phyloP scores from a whole-genome alignment of 2,888 invertebrate species.

The Epinotia ramella region DNA sequence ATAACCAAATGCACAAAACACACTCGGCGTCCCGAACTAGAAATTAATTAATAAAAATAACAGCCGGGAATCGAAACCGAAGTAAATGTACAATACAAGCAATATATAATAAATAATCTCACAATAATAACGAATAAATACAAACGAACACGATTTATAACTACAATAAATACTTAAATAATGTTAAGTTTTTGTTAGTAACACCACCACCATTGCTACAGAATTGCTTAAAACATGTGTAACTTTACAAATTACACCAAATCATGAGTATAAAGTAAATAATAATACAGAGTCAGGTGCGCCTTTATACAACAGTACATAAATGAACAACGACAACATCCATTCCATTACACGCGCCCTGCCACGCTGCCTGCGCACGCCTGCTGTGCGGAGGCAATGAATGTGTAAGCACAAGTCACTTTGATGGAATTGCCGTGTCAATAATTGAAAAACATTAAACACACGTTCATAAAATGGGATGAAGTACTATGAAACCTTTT shows the following conservation, averaged over 20 bases:
- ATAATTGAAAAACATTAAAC: background rate
- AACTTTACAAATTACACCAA: background rate
- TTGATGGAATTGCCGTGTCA: background rate
- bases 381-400: background rate
- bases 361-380: background rate
- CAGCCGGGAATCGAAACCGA: background rate
- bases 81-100: conserved; percentile 14
- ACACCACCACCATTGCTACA: conserved; percentile 40
- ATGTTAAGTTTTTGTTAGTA: conserved; percentile 38
- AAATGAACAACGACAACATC: background rate
- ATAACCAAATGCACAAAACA: conserved; percentile 32
- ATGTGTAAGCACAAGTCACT: background rate
- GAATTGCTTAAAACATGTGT: background rate
- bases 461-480: background rate
- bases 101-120: conserved; percentile 12
- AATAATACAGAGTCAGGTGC: background rate
- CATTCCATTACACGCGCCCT: background rate
- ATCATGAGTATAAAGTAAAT: background rate
- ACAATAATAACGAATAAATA: conserved; percentile 32
- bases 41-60: background rate
- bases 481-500: background rate
- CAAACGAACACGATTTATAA: conserved; percentile 9
- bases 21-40: background rate
- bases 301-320: background rate
- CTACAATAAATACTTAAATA: conserved; percentile 26